Percentiles rank a stretch among this genome's conserved stretches.
Conservation (phyloP, 2,888 invertebrate genomes). For the Noctua fimbriata region DNA sequence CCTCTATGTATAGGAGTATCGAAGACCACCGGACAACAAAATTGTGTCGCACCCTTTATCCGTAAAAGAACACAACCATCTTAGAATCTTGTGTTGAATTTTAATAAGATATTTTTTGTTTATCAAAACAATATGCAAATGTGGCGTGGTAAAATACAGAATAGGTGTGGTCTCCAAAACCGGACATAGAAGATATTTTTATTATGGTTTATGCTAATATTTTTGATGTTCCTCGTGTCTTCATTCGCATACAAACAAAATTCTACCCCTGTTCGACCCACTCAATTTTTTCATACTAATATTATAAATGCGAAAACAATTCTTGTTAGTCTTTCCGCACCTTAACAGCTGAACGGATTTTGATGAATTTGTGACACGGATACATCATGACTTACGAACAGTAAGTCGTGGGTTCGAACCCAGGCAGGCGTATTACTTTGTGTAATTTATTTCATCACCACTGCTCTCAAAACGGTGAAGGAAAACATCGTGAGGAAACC, state of each 20-base stretch:
- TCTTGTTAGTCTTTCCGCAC: too few species aligned
- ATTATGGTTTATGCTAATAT: slow-evolving; percentile 39
- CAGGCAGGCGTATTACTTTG: too few species aligned
- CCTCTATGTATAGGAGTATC: too few species aligned
- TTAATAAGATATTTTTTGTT: slow-evolving; percentile 43
- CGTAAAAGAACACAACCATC: neutral
- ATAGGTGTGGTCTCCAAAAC: slow-evolving; percentile 42
- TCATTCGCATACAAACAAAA: slow-evolving; percentile 34
- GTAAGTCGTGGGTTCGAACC: too few species aligned
- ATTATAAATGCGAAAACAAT: neutral
- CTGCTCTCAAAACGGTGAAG: too few species aligned
- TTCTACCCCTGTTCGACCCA: neutral
- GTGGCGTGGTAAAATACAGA: slow-evolving; percentile 16
- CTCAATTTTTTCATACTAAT: neutral
- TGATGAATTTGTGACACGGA: neutral
- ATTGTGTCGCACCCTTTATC: too few species aligned
- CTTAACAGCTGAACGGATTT: neutral
- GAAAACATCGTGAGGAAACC: too few species aligned
- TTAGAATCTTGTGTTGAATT: slow-evolving; percentile 33
- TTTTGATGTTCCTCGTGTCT: neutral
- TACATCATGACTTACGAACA: too few species aligned
- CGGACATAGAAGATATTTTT: neutral
- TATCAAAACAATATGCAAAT: slow-evolving; percentile 40
- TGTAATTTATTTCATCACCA: too few species aligned
- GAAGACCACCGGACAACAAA: neutral